phyloP scores from a whole-genome alignment of 2,797 vertebrate species.

The Clarias laeviceps region DNA sequence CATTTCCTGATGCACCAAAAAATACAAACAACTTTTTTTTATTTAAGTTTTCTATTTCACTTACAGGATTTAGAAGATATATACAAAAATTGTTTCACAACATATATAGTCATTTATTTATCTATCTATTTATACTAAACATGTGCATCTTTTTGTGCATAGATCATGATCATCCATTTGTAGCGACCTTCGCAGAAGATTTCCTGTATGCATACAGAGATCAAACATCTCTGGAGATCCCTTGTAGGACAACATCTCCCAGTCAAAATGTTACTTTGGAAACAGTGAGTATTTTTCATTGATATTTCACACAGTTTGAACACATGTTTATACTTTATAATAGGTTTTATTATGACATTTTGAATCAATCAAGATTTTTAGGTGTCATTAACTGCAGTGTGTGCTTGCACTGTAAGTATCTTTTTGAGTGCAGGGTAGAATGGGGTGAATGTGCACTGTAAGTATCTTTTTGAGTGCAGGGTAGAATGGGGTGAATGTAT shows the following conservation, averaged over 20 bases:
- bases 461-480: not conserved
- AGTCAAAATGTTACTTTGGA: constrained; percentile 71
- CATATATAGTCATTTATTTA: not conserved
- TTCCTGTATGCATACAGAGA: constrained; percentile 59
- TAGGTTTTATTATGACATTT: not conserved
- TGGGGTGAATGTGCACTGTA: constrained; percentile 13
- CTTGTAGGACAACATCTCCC: constrained; percentile 84
- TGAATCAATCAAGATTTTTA: not conserved
- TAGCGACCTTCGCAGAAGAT: constrained; percentile 57
- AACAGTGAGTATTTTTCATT: constrained; percentile 70
- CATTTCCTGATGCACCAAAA: not conserved
- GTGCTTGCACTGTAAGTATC: not conserved
- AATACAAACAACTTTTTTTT: not conserved
- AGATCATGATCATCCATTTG: constrained; percentile 82
- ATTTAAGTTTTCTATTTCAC: not conserved
- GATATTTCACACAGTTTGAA: not conserved
- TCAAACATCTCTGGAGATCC: constrained; percentile 69
- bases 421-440: not conserved
- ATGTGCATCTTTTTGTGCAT: constrained; percentile 46
- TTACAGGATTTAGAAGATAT: not conserved
- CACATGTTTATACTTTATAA: not conserved
- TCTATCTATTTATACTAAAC: constrained; percentile 13
- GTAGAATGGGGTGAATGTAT: constrained; percentile 12
- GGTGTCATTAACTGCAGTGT: not conserved
- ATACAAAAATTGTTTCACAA: not conserved